Conservation (phyloP, 2,113 vertebrate species). For the Panurus biarmicus region DNA sequence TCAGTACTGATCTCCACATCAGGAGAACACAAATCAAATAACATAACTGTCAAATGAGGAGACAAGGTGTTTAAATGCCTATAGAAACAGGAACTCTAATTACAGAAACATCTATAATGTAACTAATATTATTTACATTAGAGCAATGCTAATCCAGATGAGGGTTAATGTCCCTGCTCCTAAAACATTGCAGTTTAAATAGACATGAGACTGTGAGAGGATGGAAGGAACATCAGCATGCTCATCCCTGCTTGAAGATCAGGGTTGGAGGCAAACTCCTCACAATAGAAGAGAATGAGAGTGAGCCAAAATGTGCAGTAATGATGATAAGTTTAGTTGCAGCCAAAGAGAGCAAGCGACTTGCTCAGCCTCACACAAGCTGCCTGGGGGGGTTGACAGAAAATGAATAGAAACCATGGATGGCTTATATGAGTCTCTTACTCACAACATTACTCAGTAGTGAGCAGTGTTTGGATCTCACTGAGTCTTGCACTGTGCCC, state of each 20-base stretch:
- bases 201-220: constrained; percentile 1
- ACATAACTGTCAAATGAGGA: constrained; percentile 39
- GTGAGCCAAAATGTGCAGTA: neutral
- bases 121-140: constrained; percentile 63
- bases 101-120: constrained; percentile 62
- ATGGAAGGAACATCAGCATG: neutral
- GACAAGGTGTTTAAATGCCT: constrained; percentile 48
- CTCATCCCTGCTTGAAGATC: neutral
- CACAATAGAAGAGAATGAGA: neutral
- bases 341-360: neutral
- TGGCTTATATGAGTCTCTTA: neutral
- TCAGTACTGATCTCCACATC: constrained; percentile 16
- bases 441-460: neutral
- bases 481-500: neutral
- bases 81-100: constrained; percentile 61
- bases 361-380: neutral
- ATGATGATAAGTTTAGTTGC: neutral
- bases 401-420: neutral
- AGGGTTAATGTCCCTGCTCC: constrained; percentile 58
- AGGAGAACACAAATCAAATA: constrained; percentile 61
- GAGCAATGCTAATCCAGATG: constrained; percentile 35
- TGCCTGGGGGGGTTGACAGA: neutral
- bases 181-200: constrained; percentile 63
- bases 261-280: neutral
- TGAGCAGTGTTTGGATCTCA: neutral